Base-by-base conservation (phyloP, 2,113 vertebrate species). In the Oncorhynchus gorbuscha region DNA sequence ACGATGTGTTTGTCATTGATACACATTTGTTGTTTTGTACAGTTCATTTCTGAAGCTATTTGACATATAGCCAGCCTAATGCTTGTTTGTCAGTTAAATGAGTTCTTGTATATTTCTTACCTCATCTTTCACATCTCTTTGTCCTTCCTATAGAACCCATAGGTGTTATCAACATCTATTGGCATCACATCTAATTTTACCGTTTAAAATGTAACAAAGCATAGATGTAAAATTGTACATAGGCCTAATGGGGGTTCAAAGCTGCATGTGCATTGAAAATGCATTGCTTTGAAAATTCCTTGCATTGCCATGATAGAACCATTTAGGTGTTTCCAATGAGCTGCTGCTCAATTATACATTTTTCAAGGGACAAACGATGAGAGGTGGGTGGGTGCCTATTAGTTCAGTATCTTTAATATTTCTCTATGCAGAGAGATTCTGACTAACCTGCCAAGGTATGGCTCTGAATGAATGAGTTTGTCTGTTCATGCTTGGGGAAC, bases 1-100 rank as follows among this genome's bases (percentile, higher is more conserved):
- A 83, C 28, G 79, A 86, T 76, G 75, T 66, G 76, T 66, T 18
- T 45, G 72, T 3, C 22, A 45, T 48, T 18, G 30, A 78, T 32
- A 55, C 5, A 14, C 39, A 73, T 48, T 6, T 32, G 72, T 20
- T 59, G 30, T 39, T 14, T n/a, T 26, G 4, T 16, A 14, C 26
- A 58, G 65, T 2, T 16, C 5, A 32, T 18, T 30, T 30, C 13
- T 11, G 12, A 26, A 24, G 64, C 9, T 58, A 2, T 58, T 45
- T 45, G 18, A 58, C 39, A 45, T 58, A 58, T 58, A 45, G 55
- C 55, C 55, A 58, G 4, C 1, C 39, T 20, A 58, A 58, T 58
- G 13, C 18, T 58, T 58, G 55, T 58, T 58, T 45, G 39, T 11
- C 55, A 58, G 55, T 58, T 58, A 2, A 7, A 58, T 58, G 4